A percentile compares a stretch with the other conserved stretches of the same genome.
Evolutionary conservation across 2,888 invertebrate genomes (phyloP).

Genomic region (Thecophora atra): DNA sequence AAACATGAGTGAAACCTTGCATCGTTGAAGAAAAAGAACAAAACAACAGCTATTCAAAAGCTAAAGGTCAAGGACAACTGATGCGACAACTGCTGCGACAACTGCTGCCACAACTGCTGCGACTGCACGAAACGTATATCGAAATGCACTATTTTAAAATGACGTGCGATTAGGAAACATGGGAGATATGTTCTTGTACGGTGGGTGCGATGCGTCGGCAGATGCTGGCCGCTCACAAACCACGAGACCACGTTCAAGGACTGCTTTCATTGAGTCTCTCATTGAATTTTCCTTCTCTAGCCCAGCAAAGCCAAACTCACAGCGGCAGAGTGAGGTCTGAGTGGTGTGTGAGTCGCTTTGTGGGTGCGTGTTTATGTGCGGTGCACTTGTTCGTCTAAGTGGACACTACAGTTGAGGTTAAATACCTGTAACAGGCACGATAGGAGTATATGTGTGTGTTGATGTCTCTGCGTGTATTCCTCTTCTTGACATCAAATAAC

Average conservation of each 20-base stretch:
- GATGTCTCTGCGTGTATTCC: neutral
- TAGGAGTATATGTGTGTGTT: neutral
- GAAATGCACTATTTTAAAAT: too few species aligned
- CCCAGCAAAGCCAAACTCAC: too few species aligned
- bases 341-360: neutral
- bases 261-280: neutral
- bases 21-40: neutral
- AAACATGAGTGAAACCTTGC: neutral
- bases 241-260: too few species aligned
- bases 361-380: constrained; percentile 12
- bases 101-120: too few species aligned
- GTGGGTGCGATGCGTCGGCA: neutral
- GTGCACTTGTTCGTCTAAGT: neutral
- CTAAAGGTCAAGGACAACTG: neutral
- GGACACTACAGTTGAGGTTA: constrained; percentile 19
- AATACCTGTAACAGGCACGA: neutral
- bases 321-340: neutral
- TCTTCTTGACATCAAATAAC: neutral
- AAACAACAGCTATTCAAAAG: neutral
- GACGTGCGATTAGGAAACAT: neutral
- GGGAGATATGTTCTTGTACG: neutral
- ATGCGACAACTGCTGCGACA: neutral
- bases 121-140: too few species aligned
- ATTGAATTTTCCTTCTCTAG: too few species aligned
- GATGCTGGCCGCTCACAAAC: too few species aligned